Evolutionary conservation across 2,888 invertebrate genomes (phyloP), one percentile per base, ranked within the genome.

Genomic region (Dryocosmus kuriphilus): DNA sequence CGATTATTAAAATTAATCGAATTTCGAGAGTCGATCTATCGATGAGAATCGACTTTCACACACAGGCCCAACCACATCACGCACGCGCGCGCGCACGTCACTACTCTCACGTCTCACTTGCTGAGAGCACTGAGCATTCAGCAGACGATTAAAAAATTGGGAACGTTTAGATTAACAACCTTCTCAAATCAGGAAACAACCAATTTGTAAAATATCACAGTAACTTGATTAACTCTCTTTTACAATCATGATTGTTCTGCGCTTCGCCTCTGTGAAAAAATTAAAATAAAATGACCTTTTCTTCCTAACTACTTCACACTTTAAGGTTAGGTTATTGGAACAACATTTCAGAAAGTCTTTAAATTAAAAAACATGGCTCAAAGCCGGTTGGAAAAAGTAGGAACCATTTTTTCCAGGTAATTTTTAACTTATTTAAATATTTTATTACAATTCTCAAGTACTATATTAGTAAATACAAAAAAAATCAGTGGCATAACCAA

Each of bases 391-490:
- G 89, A 91, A 79, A 89, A 82, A 83, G 82, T 91, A 71, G 91
- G 91, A 71, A 90, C 91, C 7, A 88, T 91, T 78, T 91, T 86
- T 76, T 78, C 86, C 16, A 89, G 91, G 91, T 91, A 83, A 77
- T 22, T 11, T 41, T 51, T 32, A 61, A 61, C 19, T 63, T 51
- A 46, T 76, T 41, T n/a, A 32, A 46, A 35, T 55, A 51, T 51
- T 19, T 19, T 5, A 7, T 2, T 35, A 35, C 35, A 1, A 35
- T 51, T n/a, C 2, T 51, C n/a, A n/a, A n/a, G 51, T n/a, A n/a
- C 16, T 5, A 41, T 14, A 16, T 41, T 14, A 41, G 14, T 41
- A 16, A 41, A 41, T 16, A 14, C 14, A 14, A 41, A 14, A 14
- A 14, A 41, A 41, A 14, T 38, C 16, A 41, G 0, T 41, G 14